Conservation (phyloP, 2,113 vertebrate species). For the Crypturellus undulatus region DNA sequence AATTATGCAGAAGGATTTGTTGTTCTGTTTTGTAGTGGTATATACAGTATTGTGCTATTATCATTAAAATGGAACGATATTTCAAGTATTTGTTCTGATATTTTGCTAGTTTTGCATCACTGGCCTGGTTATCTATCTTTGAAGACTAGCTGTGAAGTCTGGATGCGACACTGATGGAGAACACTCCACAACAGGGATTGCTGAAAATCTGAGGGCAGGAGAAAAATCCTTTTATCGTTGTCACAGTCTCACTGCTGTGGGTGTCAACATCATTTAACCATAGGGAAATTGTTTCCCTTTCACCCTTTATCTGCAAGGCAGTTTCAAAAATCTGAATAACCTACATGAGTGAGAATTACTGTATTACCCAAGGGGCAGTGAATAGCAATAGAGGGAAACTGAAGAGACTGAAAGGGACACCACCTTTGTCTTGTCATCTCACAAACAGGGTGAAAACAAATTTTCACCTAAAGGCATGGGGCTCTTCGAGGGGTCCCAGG, state of each 20-base stretch:
- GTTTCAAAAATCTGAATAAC: not conserved
- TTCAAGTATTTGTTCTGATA: not conserved
- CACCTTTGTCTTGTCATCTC: not conserved
- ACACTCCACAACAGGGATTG: not conserved
- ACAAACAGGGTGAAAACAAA: not conserved
- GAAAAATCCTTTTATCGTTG: not conserved
- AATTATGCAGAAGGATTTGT: not conserved
- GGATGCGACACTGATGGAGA: not conserved
- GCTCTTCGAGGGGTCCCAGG: not conserved
- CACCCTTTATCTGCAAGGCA: not conserved
- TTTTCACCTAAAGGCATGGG: not conserved
- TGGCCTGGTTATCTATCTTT: not conserved
- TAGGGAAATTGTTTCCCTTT: not conserved
- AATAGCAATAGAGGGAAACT: not conserved
- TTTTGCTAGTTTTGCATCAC: not conserved
- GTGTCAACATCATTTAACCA: not conserved
- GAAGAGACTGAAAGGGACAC: not conserved
- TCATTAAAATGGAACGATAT: not conserved
- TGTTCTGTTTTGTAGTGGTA: not conserved
- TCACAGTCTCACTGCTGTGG: not conserved
- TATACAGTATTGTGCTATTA: not conserved
- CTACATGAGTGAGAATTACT: rapidly evolving
- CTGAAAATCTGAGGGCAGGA: not conserved
- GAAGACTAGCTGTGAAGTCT: not conserved
- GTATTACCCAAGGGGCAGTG: not conserved